A percentile compares a stretch with the other conserved stretches of the same genome.
Conservation (phyloP, 2,113 vertebrate species). For the Pseudopipra pipra region DNA sequence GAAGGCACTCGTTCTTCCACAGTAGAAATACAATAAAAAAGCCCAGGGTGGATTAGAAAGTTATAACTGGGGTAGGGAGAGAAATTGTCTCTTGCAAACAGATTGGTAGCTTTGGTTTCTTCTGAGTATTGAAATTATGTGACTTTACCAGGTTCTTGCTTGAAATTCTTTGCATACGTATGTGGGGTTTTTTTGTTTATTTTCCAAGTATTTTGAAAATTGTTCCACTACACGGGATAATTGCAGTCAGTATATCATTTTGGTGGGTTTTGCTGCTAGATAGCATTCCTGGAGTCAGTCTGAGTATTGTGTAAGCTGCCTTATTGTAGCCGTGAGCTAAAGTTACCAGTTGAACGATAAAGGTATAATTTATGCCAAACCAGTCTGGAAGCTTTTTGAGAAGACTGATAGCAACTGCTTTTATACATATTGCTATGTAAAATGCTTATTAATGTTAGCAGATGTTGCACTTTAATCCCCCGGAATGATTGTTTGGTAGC, state of each 20-base stretch:
- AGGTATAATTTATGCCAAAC: conserved; percentile 66
- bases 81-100: not conserved
- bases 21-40: not conserved
- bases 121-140: not conserved
- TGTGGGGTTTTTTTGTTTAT: not conserved
- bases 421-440: conserved; percentile 70
- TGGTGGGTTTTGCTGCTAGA: not conserved
- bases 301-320: not conserved
- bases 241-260: not conserved
- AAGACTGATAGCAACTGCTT: conserved; percentile 68
- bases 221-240: not conserved
- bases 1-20: not conserved
- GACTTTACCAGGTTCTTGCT: not conserved
- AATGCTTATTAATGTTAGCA: conserved; percentile 80
- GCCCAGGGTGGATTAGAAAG: not conserved
- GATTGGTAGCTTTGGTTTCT: not conserved
- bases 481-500: conserved; percentile 81
- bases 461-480: conserved; percentile 79
- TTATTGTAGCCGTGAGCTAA: conserved; percentile 49
- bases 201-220: conserved; percentile 21
- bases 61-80: not conserved
- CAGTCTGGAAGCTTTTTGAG: conserved; percentile 62
- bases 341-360: conserved; percentile 52
- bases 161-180: not conserved
- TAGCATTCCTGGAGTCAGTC: not conserved